A percentile compares a stretch with the other conserved stretches of the same genome.
Evolutionary conservation across 1,140 invertebrate genomes (phyloP).

Genomic region (Drosophila nasuta): DNA sequence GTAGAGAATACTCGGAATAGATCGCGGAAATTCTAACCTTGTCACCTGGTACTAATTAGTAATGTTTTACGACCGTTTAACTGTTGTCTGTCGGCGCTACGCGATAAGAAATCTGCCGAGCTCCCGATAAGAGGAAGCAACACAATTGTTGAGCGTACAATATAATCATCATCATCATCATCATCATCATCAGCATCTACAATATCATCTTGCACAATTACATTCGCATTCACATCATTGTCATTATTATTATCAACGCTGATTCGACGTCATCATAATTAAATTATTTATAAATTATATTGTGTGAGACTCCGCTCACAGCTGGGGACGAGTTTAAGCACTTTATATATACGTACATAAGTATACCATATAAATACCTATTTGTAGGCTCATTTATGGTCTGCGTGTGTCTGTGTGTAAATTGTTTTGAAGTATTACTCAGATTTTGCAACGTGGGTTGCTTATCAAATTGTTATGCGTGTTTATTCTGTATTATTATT

Average conservation of each 20-base stretch:
- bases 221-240: neutral
- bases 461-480: conserved; percentile 48
- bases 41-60: conserved; percentile 56
- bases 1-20: neutral
- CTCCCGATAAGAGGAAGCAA: conserved; percentile 36
- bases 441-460: conserved; percentile 39
- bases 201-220: conserved; percentile 1
- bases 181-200: neutral
- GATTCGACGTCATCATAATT: conserved; percentile 23
- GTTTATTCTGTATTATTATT: conserved; percentile 39
- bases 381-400: conserved; percentile 22
- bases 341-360: conserved; percentile 1
- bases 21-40: conserved; percentile 19
- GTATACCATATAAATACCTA: conserved; percentile 7
- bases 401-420: conserved; percentile 1
- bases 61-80: conserved; percentile 63
- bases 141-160: neutral
- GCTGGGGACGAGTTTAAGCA: conserved; percentile 17
- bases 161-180: neutral
- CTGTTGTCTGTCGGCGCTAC: conserved; percentile 50
- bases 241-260: conserved; percentile 14
- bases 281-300: conserved; percentile 33
- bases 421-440: conserved; percentile 30
- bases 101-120: conserved; percentile 39
- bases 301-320: conserved; percentile 23